Conservation (phyloP, 2,113 vertebrate genomes). For the Tympanuchus pallidicinctus region DNA sequence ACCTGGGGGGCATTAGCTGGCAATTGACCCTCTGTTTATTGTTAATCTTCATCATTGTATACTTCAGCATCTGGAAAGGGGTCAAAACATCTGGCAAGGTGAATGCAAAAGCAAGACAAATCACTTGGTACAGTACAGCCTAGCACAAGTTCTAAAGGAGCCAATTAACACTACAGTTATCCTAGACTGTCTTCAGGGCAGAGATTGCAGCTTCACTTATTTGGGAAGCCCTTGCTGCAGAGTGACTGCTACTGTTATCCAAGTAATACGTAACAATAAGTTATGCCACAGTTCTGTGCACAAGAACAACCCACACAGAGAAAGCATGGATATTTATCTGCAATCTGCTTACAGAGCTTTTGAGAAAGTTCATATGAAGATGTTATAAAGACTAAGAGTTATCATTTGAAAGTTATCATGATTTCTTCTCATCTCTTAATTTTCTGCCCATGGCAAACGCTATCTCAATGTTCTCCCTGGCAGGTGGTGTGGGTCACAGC, state of each 20-base stretch:
- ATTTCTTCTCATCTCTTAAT: background rate
- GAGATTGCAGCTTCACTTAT: background rate
- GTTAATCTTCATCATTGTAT: conserved; percentile 94
- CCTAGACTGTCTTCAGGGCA: background rate
- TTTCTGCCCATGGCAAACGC: background rate
- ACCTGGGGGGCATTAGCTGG: conserved; percentile 94
- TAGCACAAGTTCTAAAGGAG: background rate
- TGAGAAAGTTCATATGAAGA: background rate
- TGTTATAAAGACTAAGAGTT: background rate
- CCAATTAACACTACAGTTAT: background rate
- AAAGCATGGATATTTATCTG: background rate
- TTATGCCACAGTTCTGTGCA: background rate
- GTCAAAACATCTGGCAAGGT: conserved; percentile 99
- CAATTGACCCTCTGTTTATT: conserved; percentile 92
- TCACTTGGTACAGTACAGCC: background rate
- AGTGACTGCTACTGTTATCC: background rate
- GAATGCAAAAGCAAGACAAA: conserved; percentile 35
- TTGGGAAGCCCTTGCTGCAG: background rate
- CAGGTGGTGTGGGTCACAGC: conserved; percentile 99
- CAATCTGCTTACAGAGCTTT: background rate
- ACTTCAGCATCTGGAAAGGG: conserved; percentile 99
- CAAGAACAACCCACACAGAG: background rate
- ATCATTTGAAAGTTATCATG: background rate
- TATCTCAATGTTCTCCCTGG: background rate
- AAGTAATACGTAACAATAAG: background rate